These are phyloP conservation scores for Pocota personata DNA, from an alignment of 2,888 invertebrate species.

Conservation along the genomic window DNA sequence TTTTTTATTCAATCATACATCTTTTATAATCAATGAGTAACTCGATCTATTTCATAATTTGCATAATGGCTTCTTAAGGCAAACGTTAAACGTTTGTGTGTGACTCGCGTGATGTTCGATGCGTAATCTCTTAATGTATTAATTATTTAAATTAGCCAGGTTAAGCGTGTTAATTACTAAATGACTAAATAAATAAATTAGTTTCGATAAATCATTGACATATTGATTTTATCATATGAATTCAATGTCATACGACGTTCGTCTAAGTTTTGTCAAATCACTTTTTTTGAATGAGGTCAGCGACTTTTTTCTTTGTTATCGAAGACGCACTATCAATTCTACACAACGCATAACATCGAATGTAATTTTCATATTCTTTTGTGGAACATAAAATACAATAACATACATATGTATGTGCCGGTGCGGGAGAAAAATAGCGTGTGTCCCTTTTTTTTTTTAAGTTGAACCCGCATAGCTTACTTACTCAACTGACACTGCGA, in stretches of 20 bases:
- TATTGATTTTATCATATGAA: background rate
- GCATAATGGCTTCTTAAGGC: background rate
- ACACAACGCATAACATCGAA: no score
- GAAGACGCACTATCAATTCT: no score
- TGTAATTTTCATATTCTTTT: no score
- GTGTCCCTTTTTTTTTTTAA: no score
- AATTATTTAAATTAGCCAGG: conserved; percentile 6
- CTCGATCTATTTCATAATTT: background rate
- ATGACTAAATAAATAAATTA: conserved; percentile 5
- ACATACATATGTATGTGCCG: no score
- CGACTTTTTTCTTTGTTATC: background rate
- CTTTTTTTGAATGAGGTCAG: background rate
- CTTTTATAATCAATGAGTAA: conserved; percentile 33
- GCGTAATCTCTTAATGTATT: conserved; percentile 10
- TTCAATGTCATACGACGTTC: background rate
- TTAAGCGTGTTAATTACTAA: background rate
- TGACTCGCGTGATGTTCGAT: conserved; percentile 13
- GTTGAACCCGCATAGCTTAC: no score
- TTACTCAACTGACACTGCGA: no score
- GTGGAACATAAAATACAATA: no score
- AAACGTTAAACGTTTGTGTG: background rate
- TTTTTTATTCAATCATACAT: background rate
- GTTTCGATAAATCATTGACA: background rate
- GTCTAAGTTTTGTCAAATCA: background rate
- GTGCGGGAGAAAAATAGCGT: no score